Conservation (phyloP, 2,113 vertebrate genomes). For the Hippocampus mohnikei region DNA sequence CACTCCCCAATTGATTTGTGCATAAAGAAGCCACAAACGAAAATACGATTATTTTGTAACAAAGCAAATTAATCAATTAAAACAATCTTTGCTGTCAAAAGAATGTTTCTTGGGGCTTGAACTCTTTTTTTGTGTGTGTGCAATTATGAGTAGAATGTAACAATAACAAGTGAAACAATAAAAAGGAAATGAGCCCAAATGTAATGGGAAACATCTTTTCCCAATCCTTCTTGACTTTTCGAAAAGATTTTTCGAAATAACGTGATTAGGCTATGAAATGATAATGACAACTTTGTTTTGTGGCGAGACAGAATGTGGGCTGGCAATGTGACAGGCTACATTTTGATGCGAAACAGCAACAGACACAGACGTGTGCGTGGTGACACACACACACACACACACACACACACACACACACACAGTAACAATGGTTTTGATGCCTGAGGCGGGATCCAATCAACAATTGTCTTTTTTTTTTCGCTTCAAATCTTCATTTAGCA, state of each 20-base stretch:
- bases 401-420: slow-evolving; percentile 2
- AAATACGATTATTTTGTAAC: background rate
- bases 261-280: slow-evolving; percentile 51
- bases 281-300: slow-evolving; percentile 55
- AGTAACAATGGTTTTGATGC: slow-evolving; percentile 59
- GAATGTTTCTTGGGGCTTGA: background rate
- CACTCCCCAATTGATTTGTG: background rate
- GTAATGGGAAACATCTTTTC: slow-evolving; percentile 34
- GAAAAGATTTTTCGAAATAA: slow-evolving; percentile 47
- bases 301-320: slow-evolving; percentile 22
- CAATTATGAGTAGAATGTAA: background rate
- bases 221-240: slow-evolving; percentile 33
- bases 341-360: slow-evolving; percentile 55
- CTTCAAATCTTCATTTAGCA: slow-evolving; percentile 65
- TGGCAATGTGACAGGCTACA: slow-evolving; percentile 35
- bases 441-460: slow-evolving; percentile 57
- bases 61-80: background rate
- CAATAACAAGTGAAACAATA: background rate
- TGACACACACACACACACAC: slow-evolving; percentile 9
- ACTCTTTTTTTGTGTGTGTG: no score
- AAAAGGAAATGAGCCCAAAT: background rate
- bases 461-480: slow-evolving; percentile 54
- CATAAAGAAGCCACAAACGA: background rate
- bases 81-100: background rate
- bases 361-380: slow-evolving; percentile 25